These are phyloP conservation scores for Onychorhynchus coronatus DNA, from an alignment of 2,113 vertebrate genomes.

Conservation along the genomic window DNA sequence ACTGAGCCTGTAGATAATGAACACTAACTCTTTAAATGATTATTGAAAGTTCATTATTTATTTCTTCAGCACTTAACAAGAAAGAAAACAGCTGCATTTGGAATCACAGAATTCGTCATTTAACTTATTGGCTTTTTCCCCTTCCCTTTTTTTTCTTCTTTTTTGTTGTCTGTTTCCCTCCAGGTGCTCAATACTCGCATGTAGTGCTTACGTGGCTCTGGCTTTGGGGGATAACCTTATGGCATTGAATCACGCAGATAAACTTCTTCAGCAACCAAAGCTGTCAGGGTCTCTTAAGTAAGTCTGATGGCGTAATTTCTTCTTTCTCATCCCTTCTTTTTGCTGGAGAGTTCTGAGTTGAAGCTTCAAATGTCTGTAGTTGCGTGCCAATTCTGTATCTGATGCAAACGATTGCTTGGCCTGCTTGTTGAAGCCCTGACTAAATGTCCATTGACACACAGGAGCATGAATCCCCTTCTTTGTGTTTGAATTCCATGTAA, in stretches of 20 bases:
- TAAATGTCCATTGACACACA: background rate
- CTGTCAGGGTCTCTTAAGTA: conserved; percentile 97
- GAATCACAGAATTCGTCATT: background rate
- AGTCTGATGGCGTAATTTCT: conserved; percentile 49
- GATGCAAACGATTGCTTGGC: background rate
- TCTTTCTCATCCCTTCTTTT: background rate
- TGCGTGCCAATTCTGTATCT: background rate
- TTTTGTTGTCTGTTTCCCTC: background rate
- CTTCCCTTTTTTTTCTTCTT: background rate
- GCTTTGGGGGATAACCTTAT: conserved; percentile 96
- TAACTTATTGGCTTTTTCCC: background rate
- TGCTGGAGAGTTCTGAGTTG: background rate
- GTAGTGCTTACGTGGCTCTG: conserved; percentile 93
- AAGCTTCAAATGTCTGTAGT: background rate
- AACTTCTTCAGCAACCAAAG: conserved; percentile 93
- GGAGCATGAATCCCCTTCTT: background rate
- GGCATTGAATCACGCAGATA: conserved; percentile 93
- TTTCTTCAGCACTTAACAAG: background rate
- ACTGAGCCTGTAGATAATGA: background rate
- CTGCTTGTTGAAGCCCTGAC: background rate
- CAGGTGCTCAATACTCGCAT: conserved; percentile 95
- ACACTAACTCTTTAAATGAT: background rate
- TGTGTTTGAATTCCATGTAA: background rate
- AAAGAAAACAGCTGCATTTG: background rate
- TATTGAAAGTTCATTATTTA: background rate